phyloP scores from a whole-genome alignment of 2,797 vertebrate genomes.

The Myotis planiceps region DNA sequence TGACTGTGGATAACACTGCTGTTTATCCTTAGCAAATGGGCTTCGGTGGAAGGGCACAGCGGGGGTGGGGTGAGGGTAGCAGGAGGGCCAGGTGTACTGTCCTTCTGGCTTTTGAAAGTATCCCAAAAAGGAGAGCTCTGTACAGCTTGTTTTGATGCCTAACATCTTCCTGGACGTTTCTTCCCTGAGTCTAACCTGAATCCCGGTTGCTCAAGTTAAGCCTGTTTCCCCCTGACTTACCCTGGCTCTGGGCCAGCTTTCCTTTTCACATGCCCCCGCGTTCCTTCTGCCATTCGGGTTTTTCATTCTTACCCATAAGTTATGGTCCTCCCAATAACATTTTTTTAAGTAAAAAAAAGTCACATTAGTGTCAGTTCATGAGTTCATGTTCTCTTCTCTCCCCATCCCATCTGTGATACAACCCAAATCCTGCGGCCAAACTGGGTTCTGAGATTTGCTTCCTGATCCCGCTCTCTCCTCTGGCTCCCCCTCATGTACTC shows the following conservation, averaged over 20 bases:
- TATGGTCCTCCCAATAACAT: neutral
- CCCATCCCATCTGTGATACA: neutral
- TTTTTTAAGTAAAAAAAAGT: neutral
- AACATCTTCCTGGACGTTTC: neutral
- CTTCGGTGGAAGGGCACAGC: neutral
- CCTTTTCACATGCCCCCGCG: neutral
- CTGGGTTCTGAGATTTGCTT: neutral
- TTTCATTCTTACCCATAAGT: neutral
- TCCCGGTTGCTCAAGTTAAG: neutral
- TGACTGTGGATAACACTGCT: neutral
- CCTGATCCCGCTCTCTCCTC: neutral
- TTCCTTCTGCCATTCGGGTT: neutral
- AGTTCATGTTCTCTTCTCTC: neutral
- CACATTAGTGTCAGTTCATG: neutral
- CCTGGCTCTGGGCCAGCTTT: neutral
- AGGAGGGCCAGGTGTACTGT: neutral
- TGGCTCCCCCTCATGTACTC: neutral
- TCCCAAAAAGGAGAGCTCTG: neutral
- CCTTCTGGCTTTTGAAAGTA: neutral
- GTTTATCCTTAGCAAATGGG: neutral
- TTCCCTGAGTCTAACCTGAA: neutral
- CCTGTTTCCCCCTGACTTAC: neutral
- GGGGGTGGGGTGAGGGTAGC: neutral
- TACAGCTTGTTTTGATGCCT: neutral
- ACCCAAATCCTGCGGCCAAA: neutral